Percentiles rank a stretch among this genome's conserved stretches.
Conservation (phyloP, 2,113 vertebrate genomes). For the Clarias magur region DNA sequence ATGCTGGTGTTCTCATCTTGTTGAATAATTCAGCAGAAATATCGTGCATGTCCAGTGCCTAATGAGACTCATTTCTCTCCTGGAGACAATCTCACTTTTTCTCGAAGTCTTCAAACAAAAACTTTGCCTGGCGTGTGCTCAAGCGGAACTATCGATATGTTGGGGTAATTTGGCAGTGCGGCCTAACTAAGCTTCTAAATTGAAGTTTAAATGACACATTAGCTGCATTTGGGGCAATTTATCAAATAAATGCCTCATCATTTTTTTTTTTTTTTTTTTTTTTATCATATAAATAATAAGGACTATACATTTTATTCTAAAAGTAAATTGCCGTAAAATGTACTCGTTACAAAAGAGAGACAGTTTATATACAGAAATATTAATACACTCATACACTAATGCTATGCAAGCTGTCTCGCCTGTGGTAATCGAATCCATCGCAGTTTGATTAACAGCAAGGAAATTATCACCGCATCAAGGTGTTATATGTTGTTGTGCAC, state of each 20-base stretch:
- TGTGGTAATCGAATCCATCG: slow-evolving; percentile 1
- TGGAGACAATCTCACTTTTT: slow-evolving; percentile 6
- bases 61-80: slow-evolving; percentile 36
- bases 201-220: slow-evolving; percentile 28
- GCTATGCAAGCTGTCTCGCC: background rate
- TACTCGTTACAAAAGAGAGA: background rate
- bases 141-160: slow-evolving; percentile 22
- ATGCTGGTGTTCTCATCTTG: slow-evolving; percentile 8
- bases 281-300: background rate
- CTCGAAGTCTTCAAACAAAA: background rate
- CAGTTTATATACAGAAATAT: background rate
- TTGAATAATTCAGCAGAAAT: slow-evolving; percentile 37
- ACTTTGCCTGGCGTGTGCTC: slow-evolving; percentile 17
- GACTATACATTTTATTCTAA: background rate
- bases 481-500: background rate
- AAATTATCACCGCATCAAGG: background rate
- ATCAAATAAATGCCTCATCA: background rate
- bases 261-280: too few relatives aligned
- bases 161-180: slow-evolving; percentile 2
- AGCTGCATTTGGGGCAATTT: slow-evolving; percentile 1
- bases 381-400: background rate
- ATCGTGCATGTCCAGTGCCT: slow-evolving; percentile 29
- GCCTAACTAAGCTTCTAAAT: slow-evolving; percentile 24
- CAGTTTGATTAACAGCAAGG: background rate
- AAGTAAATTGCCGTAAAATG: background rate